These are phyloP conservation scores for Gadopsis marmoratus DNA, from an alignment of 2,797 vertebrate genomes.

Conservation along the genomic window DNA sequence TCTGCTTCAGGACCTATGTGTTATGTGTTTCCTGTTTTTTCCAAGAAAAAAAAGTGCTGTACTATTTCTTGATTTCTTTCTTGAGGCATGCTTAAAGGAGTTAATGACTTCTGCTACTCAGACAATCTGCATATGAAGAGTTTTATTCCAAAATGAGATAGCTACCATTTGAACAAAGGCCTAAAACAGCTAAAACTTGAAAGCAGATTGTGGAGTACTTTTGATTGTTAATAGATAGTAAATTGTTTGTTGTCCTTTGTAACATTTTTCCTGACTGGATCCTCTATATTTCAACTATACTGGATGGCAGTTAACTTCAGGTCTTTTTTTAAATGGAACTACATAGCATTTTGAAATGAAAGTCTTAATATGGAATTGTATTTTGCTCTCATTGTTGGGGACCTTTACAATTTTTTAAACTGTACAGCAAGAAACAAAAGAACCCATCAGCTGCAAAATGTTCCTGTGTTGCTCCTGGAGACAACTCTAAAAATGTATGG, in stretches of 20 bases:
- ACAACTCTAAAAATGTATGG: constrained; percentile 63
- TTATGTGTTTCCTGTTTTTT: constrained; percentile 62
- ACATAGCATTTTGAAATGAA: constrained; percentile 60
- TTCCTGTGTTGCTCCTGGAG: constrained; percentile 45
- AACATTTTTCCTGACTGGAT: constrained; percentile 38
- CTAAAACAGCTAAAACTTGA: constrained; percentile 42
- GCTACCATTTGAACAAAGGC: constrained; percentile 38
- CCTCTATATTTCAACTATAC: constrained; percentile 32
- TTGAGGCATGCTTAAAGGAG: constrained; percentile 75
- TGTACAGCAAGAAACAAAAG: constrained; percentile 42
- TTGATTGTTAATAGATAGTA: constrained; percentile 1
- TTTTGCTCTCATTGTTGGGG: constrained; percentile 59
- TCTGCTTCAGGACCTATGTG: constrained; percentile 60
- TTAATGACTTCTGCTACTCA: constrained; percentile 73
- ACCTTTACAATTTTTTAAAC: constrained; percentile 48
- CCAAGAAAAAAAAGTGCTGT: constrained; percentile 44
- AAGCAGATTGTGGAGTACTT: constrained; percentile 19
- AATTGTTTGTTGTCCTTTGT: constrained; percentile 26
- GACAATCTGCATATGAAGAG: constrained; percentile 77
- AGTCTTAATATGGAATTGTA: constrained; percentile 64
- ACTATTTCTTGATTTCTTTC: constrained; percentile 69
- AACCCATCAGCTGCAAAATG: constrained; percentile 31
- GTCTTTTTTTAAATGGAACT: constrained; percentile 36
- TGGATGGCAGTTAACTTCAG: constrained; percentile 9
- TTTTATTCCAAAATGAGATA: constrained; percentile 66